Percentiles rank a stretch among this genome's conserved stretches.
Conservation (phyloP, 1,140 invertebrate species). For the Coelopa frigida region DNA sequence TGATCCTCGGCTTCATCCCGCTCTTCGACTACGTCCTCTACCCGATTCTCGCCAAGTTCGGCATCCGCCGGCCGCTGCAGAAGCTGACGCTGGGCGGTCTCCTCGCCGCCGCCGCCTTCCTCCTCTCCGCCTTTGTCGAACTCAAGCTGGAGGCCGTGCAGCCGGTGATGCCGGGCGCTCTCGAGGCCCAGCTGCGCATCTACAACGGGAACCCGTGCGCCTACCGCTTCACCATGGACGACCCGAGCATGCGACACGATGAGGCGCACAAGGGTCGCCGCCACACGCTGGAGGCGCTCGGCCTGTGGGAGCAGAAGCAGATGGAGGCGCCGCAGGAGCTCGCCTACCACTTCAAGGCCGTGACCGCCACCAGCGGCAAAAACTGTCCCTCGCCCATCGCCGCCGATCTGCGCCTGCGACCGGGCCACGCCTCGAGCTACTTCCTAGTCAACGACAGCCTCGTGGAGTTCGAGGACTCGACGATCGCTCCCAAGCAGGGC, state of each 20-base stretch:
- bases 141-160: conserved; percentile 64
- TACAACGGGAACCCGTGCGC: conserved; percentile 58
- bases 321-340: background rate
- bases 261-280: background rate
- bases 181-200: conserved; percentile 58
- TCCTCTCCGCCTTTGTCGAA: conserved; percentile 80
- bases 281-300: conserved; percentile 6
- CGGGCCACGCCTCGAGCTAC: conserved; percentile 46
- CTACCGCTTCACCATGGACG: conserved; percentile 23
- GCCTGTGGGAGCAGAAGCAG: conserved; percentile 24
- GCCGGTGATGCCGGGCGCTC: conserved; percentile 49
- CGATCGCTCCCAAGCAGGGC: conserved; percentile 14
- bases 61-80: conserved; percentile 55
- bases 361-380: background rate
- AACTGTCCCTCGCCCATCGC: conserved; percentile 19
- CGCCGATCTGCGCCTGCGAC: conserved; percentile 17
- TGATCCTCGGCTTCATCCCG: conserved; percentile 82
- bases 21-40: conserved; percentile 74
- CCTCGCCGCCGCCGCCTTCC: conserved; percentile 74
- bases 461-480: conserved; percentile 26
- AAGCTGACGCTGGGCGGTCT: conserved; percentile 77
- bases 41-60: conserved; percentile 48
- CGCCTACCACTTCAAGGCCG: conserved; percentile 18
- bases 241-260: background rate
- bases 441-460: conserved; percentile 23